A percentile compares a stretch with the other conserved stretches of the same genome.
Conservation (phyloP, 2,797 vertebrate species). For the Oreonectes daqikongensis region DNA sequence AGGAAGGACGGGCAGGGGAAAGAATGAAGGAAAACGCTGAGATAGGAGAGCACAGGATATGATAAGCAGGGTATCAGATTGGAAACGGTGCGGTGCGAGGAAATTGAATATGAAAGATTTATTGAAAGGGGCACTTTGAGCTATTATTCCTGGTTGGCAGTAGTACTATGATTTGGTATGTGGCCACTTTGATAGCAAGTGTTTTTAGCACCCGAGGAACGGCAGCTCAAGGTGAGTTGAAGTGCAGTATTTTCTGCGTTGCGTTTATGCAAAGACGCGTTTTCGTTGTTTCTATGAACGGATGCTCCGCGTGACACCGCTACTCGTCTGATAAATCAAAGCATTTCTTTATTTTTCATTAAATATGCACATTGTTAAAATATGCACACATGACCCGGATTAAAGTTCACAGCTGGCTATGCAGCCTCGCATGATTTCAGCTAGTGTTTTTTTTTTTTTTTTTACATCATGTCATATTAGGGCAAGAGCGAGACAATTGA, state of each 20-base stretch:
- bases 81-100: constrained; percentile 76
- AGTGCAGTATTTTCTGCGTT: constrained; percentile 76
- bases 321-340: background rate
- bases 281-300: background rate
- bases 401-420: background rate
- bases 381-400: background rate
- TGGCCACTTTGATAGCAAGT: constrained; percentile 99
- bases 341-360: background rate
- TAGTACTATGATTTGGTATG: constrained; percentile 99
- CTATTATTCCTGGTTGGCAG: constrained; percentile 88
- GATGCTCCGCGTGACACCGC: background rate
- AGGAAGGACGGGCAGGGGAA: constrained; percentile 80
- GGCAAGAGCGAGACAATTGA: constrained; percentile 49
- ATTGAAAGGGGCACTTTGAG: constrained; percentile 85
- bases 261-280: constrained; percentile 5
- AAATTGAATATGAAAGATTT: constrained; percentile 80
- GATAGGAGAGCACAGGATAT: constrained; percentile 77
- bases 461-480: constrained; percentile 19
- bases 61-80: constrained; percentile 71
- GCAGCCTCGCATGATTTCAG: background rate
- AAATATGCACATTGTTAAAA: background rate
- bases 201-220: constrained; percentile 94
- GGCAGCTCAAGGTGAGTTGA: constrained; percentile 97
- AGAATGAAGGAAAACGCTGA: constrained; percentile 80
- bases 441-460: background rate